Evolutionary conservation across 2,888 invertebrate species (phyloP), one percentile per base, ranked within the genome.

Genomic region (Cynaeus angustus): DNA sequence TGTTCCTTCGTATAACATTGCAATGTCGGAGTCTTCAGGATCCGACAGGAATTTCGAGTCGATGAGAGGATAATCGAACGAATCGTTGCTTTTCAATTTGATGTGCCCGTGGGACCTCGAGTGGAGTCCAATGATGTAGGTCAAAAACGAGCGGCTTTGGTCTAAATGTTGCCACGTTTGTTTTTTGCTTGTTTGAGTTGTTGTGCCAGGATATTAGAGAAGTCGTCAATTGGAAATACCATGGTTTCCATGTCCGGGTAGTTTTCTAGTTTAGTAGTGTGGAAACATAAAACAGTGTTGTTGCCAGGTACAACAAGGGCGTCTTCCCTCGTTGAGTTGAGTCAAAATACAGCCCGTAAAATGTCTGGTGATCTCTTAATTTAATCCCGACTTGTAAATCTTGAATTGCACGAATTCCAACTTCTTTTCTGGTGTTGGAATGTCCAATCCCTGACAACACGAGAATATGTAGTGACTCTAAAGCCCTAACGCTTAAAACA

Each of bases 391-490:
- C 92, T 72, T 86, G 88, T 6, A 90, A 84, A 78, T 92, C 87
- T 72, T 88, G 83, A 55, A 91, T 82, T 0, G 90, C 87, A 0
- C 88, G 85, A 71, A 92, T 91, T 8, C 86, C 86, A 2, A 89
- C 79, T 0, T 87, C 83, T 70, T 87, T 78, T 58, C 91, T n/a
- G 80, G 72, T 91, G 89, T 2, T 81, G 71, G 81, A 85, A 0
- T 91, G 91, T 0, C 91, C 91, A n/a, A 91, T 82, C 1, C 91
- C 91, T 0, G 89, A 89, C 1, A 90, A 82, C 89, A 90, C 89
- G n/a, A 91, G 78, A n/a, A 95, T 81, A 83, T 95, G 94, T 0
- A 94, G 92, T 0, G 93, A 91, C 83, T 92, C 93, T 72, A 95
- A 90, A 0, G 94, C 91, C 71, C 78, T 78, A 45, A 87, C 90